A percentile compares a stretch with the other conserved stretches of the same genome.
Evolutionary conservation across 37 sponge, comb jelly and placozoan species (phyloP).

Genomic region (Agelas oroides): DNA sequence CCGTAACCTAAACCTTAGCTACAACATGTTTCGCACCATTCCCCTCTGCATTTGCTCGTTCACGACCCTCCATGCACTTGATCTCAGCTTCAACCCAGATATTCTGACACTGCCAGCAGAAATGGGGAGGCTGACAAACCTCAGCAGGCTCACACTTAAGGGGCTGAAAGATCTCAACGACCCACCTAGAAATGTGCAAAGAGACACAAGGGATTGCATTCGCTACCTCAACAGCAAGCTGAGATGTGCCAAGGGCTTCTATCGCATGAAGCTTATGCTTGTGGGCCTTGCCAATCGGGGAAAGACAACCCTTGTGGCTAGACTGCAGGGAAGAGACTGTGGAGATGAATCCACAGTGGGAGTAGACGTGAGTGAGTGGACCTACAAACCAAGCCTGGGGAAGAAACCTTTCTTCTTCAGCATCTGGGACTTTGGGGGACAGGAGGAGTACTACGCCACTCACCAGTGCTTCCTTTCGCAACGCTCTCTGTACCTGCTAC

Average conservation of each 20-base stretch:
- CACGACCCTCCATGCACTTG: constrained; percentile 50
- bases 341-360: constrained; percentile 94
- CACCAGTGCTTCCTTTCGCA: constrained; percentile 88
- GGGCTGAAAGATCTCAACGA: constrained; percentile 78
- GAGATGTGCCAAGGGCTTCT: constrained; percentile 64
- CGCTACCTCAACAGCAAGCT: constrained; percentile 80
- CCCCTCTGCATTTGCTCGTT: constrained; percentile 84
- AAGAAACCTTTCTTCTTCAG: constrained; percentile 61
- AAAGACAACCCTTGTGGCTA: constrained; percentile 87
- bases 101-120: constrained; percentile 71
- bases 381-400: constrained; percentile 49
- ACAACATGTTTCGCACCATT: constrained; percentile 74
- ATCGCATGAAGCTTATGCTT: constrained; percentile 92
- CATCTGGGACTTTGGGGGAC: constrained; percentile 91
- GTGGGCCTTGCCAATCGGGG: constrained; percentile 87
- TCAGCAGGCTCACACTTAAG: constrained; percentile 41
- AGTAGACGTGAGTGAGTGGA: constrained; percentile 87
- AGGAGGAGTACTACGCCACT: constrained; percentile 86
- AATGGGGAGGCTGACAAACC: constrained; percentile 72
- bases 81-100: constrained; percentile 69
- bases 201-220: constrained; percentile 60
- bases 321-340: constrained; percentile 75
- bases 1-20: constrained; percentile 64
- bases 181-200: constrained; percentile 64
- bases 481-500: constrained; percentile 81